A percentile compares a stretch with the other conserved stretches of the same genome.
Conservation (phyloP, 1,140 invertebrate genomes). For the Hypsibius dujardini region DNA sequence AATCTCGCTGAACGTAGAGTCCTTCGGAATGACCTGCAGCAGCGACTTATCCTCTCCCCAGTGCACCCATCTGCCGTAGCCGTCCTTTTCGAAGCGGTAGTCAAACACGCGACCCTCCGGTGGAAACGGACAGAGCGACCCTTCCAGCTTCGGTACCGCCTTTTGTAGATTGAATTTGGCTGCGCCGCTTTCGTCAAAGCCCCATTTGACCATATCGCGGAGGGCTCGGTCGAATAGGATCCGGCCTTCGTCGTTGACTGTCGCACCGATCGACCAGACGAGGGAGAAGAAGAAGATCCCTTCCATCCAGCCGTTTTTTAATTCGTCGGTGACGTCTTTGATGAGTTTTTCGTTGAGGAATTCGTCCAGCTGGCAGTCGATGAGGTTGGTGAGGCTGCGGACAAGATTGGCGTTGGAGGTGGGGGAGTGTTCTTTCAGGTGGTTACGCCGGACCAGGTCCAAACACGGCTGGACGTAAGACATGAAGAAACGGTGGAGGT, state of each 20-base stretch:
- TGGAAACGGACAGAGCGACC: slow-evolving; percentile 46
- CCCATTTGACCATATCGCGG: slow-evolving; percentile 37
- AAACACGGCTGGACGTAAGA: slow-evolving; percentile 59
- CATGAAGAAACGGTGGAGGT: slow-evolving; percentile 52
- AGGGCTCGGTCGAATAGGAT: slow-evolving; percentile 62
- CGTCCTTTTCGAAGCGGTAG: slow-evolving; percentile 49
- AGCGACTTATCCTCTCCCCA: slow-evolving; percentile 67
- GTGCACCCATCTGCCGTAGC: slow-evolving; percentile 53
- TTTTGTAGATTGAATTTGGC: not conserved
- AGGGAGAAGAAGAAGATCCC: slow-evolving; percentile 77
- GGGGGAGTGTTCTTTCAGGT: slow-evolving; percentile 56
- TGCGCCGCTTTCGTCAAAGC: not conserved
- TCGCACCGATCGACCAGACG: slow-evolving; percentile 74
- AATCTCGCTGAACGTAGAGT: slow-evolving; percentile 79
- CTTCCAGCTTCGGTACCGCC: slow-evolving; percentile 24
- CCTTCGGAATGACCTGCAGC: slow-evolving; percentile 60
- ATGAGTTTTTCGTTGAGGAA: slow-evolving; percentile 59
- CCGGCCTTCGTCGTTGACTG: slow-evolving; percentile 50
- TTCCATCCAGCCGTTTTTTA: slow-evolving; percentile 44
- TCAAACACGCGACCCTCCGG: slow-evolving; percentile 55
- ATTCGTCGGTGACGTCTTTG: slow-evolving; percentile 34
- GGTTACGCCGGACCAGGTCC: slow-evolving; percentile 47
- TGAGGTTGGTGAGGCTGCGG: slow-evolving; percentile 60
- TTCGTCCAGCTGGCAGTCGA: slow-evolving; percentile 70
- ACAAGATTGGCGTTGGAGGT: slow-evolving; percentile 69